Conservation (phyloP, 2,113 vertebrate species). For the Speoplatyrhinus poulsoni region DNA sequence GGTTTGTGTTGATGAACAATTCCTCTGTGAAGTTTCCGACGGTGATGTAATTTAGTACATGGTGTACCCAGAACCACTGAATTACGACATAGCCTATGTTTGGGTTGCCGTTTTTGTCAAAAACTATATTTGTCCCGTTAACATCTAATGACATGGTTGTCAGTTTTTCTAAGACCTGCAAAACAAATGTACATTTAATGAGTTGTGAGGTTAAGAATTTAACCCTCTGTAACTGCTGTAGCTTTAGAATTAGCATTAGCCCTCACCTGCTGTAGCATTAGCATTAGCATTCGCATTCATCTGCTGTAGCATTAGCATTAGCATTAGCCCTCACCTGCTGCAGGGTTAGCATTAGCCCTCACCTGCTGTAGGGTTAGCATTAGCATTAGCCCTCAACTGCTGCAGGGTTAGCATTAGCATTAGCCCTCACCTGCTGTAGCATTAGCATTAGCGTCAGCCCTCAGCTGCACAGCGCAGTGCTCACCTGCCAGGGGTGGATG, state of each 20-base stretch:
- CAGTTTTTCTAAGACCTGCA: slow-evolving; percentile 63
- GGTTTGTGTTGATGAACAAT: slow-evolving; percentile 60
- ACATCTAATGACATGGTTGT: slow-evolving; percentile 66
- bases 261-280: too few relatives aligned
- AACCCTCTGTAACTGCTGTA: background rate
- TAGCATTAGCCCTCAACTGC: too few relatives aligned
- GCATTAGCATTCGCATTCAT: too few relatives aligned
- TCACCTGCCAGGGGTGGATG: slow-evolving; percentile 83
- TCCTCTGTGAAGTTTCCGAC: slow-evolving; percentile 74
- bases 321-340: too few relatives aligned
- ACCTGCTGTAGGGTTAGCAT: too few relatives aligned
- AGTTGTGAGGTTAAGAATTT: background rate
- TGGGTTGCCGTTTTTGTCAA: slow-evolving; percentile 76
- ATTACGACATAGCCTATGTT: slow-evolving; percentile 77
- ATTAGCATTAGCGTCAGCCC: too few relatives aligned
- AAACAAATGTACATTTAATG: background rate
- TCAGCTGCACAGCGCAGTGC: too few relatives aligned
- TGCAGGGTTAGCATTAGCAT: too few relatives aligned
- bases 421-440: too few relatives aligned
- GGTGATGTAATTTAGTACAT: slow-evolving; percentile 1
- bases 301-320: too few relatives aligned
- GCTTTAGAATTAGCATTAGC: too few relatives aligned
- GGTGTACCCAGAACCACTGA: slow-evolving; percentile 77
- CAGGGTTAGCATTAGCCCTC: too few relatives aligned
- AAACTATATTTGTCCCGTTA: slow-evolving; percentile 62